A percentile compares a stretch with the other conserved stretches of the same genome.
phyloP scores from a whole-genome alignment of 1,140 invertebrate species.

The Brachionus rubens region DNA sequence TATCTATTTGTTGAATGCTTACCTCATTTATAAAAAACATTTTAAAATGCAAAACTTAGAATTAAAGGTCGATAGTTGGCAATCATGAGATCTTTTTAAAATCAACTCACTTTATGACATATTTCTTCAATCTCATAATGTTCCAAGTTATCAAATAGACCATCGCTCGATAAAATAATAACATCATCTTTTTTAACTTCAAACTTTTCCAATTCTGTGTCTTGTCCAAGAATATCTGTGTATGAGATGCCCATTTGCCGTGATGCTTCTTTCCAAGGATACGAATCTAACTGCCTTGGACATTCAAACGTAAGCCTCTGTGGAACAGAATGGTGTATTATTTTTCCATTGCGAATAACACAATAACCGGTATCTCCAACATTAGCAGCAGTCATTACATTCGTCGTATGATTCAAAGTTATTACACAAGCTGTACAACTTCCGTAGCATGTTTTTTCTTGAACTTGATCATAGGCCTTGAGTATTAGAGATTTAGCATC shows the following conservation, averaged over 20 bases:
- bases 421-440: conserved; percentile 95
- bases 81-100: no score
- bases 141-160: conserved; percentile 94
- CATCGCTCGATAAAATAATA: conserved; percentile 90
- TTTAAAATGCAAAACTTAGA: no score
- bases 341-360: conserved; percentile 74
- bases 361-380: conserved; percentile 97
- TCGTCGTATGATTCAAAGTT: conserved; percentile 80
- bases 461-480: conserved; percentile 26
- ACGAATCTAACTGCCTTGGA: conserved; percentile 35
- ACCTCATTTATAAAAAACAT: no score
- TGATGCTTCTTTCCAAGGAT: conserved; percentile 37
- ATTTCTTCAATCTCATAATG: conserved; percentile 81
- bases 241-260: background rate
- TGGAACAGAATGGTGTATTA: conserved; percentile 88
- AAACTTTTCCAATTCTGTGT: conserved; percentile 69
- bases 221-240: conserved; percentile 68
- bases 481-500: conserved; percentile 66
- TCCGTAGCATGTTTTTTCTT: conserved; percentile 54
- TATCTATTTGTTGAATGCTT: no score
- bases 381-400: conserved; percentile 86
- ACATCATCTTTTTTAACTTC: conserved; percentile 89
- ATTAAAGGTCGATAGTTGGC: no score
- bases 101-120: conserved; percentile 65
- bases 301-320: conserved; percentile 67